Evolutionary conservation across 1,140 invertebrate species (phyloP).

Genomic region (Scaptodrosophila lebanonensis): DNA sequence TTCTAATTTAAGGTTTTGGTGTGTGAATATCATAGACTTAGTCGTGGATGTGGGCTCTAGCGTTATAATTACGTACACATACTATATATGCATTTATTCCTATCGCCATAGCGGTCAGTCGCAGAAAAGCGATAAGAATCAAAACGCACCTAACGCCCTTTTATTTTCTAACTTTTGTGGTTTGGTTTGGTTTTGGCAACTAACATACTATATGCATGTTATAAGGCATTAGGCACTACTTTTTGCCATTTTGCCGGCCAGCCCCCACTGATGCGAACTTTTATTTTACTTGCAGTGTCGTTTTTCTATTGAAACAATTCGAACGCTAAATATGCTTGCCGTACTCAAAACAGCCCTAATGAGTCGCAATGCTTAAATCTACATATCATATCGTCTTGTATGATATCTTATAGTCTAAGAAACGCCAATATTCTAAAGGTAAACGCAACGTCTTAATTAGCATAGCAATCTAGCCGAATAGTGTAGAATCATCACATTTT

Average conservation of each 20-base stretch:
- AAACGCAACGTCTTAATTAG: conserved; percentile 41
- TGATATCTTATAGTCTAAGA: conserved; percentile 38
- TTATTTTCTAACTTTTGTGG: conserved; percentile 1
- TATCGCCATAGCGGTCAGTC: too few species aligned
- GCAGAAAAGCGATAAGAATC: too few species aligned
- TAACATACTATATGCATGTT: background rate
- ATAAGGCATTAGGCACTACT: too few species aligned
- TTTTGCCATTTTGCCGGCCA: too few species aligned
- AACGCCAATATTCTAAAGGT: conserved; percentile 42
- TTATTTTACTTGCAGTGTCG: conserved; percentile 60
- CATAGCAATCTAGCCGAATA: too few species aligned
- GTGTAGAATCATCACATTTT: too few species aligned
- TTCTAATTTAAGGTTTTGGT: background rate
- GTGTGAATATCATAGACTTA: conserved; percentile 8
- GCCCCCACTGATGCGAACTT: too few species aligned
- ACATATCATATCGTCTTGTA: conserved; percentile 27
- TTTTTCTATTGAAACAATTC: conserved; percentile 61
- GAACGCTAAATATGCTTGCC: conserved; percentile 27
- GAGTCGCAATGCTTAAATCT: conserved; percentile 33
- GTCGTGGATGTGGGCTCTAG: conserved; percentile 1
- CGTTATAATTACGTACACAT: too few species aligned
- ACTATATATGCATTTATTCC: too few species aligned
- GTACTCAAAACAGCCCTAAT: conserved; percentile 29
- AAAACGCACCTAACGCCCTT: too few species aligned
- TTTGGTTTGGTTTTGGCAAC: conserved; percentile 1